Percentiles rank a stretch among this genome's conserved stretches.
Conservation (phyloP, 2,888 invertebrate species). For the Drosophila fulvimacula region DNA sequence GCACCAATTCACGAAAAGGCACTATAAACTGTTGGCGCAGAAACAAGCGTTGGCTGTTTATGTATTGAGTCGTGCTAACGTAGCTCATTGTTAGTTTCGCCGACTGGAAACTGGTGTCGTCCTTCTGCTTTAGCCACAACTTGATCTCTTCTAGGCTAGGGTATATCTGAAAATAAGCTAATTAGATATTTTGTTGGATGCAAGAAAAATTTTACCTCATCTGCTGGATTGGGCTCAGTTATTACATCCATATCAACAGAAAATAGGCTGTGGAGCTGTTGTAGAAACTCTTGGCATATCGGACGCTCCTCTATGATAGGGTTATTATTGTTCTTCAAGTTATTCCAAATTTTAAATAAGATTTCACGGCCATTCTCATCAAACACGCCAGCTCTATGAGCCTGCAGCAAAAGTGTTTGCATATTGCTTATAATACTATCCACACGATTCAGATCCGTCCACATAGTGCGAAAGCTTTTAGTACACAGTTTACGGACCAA, state of each 20-base stretch:
- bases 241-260: constrained; percentile 31
- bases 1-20: constrained; percentile 38
- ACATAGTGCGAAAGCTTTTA: constrained; percentile 78
- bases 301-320: constrained; percentile 31
- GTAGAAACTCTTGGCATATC: constrained; percentile 33
- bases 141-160: constrained; percentile 85
- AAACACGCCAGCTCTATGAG: constrained; percentile 35
- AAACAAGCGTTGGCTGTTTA: no score
- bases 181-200: background rate
- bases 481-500: constrained; percentile 79
- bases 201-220: constrained; percentile 2
- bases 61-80: no score
- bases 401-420: constrained; percentile 52
- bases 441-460: constrained; percentile 49
- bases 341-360: constrained; percentile 49
- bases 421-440: constrained; percentile 55
- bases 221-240: constrained; percentile 9
- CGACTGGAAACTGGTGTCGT: no score
- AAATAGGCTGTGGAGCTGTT: constrained; percentile 30
- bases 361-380: constrained; percentile 32
- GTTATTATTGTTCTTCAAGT: constrained; percentile 41
- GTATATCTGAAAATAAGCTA: constrained; percentile 83
- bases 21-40: no score
- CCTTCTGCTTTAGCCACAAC: constrained; percentile 18
- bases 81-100: no score